phyloP scores from a whole-genome alignment of 2,888 invertebrate species.

The Tetheella fluctuosa region DNA sequence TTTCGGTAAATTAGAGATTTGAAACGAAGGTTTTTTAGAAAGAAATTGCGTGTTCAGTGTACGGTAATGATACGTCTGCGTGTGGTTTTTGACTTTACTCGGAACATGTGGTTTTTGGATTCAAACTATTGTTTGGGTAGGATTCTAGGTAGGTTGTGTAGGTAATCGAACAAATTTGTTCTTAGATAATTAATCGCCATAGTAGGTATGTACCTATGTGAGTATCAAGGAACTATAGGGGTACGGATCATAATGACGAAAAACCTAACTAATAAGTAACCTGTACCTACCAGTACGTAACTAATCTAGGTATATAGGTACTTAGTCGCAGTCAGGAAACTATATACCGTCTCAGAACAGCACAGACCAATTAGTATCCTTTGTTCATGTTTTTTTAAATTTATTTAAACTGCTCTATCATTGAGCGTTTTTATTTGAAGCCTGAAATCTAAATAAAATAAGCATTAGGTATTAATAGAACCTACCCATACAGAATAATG shows the following conservation, averaged over 20 bases:
- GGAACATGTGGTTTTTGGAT: slow-evolving; percentile 29
- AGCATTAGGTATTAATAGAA: neutral
- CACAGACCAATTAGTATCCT: too few relatives aligned
- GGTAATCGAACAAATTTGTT: slow-evolving; percentile 14
- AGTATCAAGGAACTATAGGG: too few relatives aligned
- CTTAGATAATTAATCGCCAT: too few relatives aligned
- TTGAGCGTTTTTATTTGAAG: neutral
- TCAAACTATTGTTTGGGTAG: slow-evolving; percentile 17
- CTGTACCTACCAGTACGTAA: too few relatives aligned
- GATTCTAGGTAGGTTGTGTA: neutral
- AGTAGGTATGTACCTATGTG: too few relatives aligned
- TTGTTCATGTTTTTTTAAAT: too few relatives aligned
- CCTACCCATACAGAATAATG: neutral
- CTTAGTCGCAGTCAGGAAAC: too few relatives aligned
- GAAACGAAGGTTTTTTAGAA: slow-evolving; percentile 53
- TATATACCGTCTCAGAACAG: too few relatives aligned
- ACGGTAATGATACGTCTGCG: slow-evolving; percentile 71
- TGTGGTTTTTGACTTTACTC: slow-evolving; percentile 37
- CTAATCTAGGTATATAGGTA: too few relatives aligned
- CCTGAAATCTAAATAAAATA: neutral
- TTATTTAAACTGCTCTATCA: neutral
- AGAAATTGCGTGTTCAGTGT: slow-evolving; percentile 78
- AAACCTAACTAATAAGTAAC: too few relatives aligned
- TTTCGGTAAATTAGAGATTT: slow-evolving; percentile 82
- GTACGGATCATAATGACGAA: too few relatives aligned